Conservation (phyloP, 2,113 vertebrate genomes). For the Mixornis gularis region DNA sequence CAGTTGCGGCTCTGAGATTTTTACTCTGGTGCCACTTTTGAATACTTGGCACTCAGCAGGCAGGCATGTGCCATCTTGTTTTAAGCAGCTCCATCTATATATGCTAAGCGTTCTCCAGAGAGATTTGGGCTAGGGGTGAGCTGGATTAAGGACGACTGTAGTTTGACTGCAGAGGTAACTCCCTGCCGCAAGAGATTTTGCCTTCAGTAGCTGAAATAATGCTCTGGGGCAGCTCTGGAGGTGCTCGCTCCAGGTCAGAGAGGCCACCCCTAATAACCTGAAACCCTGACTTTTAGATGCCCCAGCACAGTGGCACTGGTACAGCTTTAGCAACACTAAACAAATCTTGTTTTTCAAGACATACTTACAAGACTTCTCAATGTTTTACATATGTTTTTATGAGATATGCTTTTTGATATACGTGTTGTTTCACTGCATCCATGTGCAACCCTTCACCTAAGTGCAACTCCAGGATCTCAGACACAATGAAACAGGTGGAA, state of each 20-base stretch:
- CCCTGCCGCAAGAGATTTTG: neutral
- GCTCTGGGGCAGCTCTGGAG: neutral
- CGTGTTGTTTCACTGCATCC: neutral
- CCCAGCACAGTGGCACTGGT: neutral
- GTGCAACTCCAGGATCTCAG: neutral
- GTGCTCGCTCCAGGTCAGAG: neutral
- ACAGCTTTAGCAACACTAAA: neutral
- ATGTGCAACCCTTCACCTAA: neutral
- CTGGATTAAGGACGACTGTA: neutral
- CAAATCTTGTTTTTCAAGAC: neutral
- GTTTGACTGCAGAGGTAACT: neutral
- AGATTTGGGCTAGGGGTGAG: neutral
- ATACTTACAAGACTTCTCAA: neutral
- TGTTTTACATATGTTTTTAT: neutral
- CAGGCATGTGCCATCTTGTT: conserved; percentile 50
- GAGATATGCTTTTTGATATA: neutral
- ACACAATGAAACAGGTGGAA: neutral
- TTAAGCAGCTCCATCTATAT: conserved; percentile 6
- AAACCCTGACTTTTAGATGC: neutral
- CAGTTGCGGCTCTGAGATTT: neutral
- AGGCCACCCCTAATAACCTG: neutral
- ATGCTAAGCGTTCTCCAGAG: neutral
- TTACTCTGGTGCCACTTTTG: neutral
- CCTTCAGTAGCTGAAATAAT: neutral
- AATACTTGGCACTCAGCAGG: conserved; percentile 23